Conservation (phyloP, 2,888 invertebrate species). For the Amiota minor region DNA sequence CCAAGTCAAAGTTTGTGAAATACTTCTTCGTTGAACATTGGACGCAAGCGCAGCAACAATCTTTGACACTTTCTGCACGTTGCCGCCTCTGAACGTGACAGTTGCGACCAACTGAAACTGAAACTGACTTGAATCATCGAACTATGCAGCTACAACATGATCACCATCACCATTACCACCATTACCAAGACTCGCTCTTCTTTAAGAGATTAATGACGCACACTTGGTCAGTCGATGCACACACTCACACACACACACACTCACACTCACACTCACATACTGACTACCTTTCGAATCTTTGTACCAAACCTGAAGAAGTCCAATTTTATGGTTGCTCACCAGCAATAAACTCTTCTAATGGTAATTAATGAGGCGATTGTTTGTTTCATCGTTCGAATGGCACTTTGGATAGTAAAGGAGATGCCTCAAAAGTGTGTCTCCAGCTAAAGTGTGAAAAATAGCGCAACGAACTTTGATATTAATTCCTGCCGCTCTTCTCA, state of each 20-base stretch:
- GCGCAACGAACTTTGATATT: too few species aligned
- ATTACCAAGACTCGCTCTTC: background rate
- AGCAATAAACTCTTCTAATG: slow-evolving; percentile 66
- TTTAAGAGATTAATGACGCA: slow-evolving; percentile 13
- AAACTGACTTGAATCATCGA: too few species aligned
- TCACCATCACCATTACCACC: too few species aligned
- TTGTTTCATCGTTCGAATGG: slow-evolving; percentile 60
- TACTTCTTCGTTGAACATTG: slow-evolving; percentile 37
- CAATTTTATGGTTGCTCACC: slow-evolving; percentile 45
- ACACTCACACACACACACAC: background rate
- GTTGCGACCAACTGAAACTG: too few species aligned
- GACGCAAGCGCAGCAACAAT: too few species aligned
- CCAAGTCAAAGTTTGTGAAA: slow-evolving; percentile 35
- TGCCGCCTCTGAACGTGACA: too few species aligned
- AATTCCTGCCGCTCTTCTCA: too few species aligned
- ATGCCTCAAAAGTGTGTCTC: slow-evolving; percentile 27
- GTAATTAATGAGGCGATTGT: slow-evolving; percentile 68
- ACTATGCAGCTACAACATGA: too few species aligned
- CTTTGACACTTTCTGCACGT: too few species aligned
- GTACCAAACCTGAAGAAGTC: slow-evolving; percentile 6
- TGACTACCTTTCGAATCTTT: background rate
- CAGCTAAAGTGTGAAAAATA: background rate
- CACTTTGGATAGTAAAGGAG: slow-evolving; percentile 27
- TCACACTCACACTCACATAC: background rate
- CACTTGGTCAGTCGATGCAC: background rate